phyloP scores from a whole-genome alignment of 1,140 invertebrate species.

The Scylla paramamosain region DNA sequence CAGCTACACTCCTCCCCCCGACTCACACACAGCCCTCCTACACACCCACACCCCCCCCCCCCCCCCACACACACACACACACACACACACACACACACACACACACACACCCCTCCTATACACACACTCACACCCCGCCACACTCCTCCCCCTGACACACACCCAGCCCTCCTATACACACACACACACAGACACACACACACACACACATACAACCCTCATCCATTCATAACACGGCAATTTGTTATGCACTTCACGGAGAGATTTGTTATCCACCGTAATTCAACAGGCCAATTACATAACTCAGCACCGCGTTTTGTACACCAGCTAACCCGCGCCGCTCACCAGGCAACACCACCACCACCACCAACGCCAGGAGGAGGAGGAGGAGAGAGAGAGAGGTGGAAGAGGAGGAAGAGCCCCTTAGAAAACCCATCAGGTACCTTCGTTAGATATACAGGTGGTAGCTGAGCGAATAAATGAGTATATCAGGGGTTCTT shows the following conservation, averaged over 20 bases:
- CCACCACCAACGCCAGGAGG: too few species aligned
- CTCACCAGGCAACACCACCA: neutral
- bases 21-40: neutral
- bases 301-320: neutral
- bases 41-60: neutral
- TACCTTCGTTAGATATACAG: too few species aligned
- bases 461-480: too few species aligned
- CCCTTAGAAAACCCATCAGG: too few species aligned
- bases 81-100: neutral
- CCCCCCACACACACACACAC: slow-evolving; percentile 5
- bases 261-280: neutral
- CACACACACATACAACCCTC: neutral
- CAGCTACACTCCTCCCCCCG: too few species aligned
- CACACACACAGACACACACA: neutral
- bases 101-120: neutral
- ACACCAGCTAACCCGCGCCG: neutral
- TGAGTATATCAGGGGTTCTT: too few species aligned
- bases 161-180: neutral
- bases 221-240: neutral
- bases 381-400: too few species aligned
- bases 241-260: neutral
- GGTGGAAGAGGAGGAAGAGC: too few species aligned
- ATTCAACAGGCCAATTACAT: neutral
- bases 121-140: neutral
- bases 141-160: neutral